Conservation (phyloP, 2,888 invertebrate genomes). For the Blastobasis lacticolella region DNA sequence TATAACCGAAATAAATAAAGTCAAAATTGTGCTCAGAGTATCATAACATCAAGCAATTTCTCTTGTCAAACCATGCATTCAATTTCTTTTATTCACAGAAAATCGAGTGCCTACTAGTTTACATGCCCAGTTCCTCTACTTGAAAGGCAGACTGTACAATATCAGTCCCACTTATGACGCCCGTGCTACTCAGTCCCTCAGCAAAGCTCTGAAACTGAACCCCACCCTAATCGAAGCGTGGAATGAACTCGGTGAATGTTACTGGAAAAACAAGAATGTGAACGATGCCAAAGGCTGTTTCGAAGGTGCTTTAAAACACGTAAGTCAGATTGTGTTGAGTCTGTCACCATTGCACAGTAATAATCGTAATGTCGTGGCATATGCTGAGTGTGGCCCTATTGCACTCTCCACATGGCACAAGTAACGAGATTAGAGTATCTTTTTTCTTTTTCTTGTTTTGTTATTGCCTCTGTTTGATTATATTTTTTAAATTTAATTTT, state of each 20-base stretch:
- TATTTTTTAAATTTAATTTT: no score
- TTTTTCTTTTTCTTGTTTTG: no score
- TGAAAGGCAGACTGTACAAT: conserved; percentile 85
- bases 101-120: conserved; percentile 24
- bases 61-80: no score
- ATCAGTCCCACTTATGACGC: conserved; percentile 78
- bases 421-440: no score
- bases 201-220: conserved; percentile 89
- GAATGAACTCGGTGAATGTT: conserved; percentile 92
- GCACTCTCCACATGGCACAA: no score
- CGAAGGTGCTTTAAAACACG: conserved; percentile 82
- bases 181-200: conserved; percentile 82
- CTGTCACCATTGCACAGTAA: neutral
- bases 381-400: no score
- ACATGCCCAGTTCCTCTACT: conserved; percentile 77
- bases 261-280: conserved; percentile 89
- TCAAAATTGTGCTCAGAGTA: no score
- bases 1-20: no score
- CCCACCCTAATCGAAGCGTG: conserved; percentile 87
- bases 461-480: no score
- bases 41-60: no score
- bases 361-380: no score
- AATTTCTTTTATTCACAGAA: no score
- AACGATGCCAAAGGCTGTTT: conserved; percentile 89
- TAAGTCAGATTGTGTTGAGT: conserved; percentile 37